Base-by-base conservation (phyloP, 2,797 vertebrate species). In the Alectoris magna region DNA sequence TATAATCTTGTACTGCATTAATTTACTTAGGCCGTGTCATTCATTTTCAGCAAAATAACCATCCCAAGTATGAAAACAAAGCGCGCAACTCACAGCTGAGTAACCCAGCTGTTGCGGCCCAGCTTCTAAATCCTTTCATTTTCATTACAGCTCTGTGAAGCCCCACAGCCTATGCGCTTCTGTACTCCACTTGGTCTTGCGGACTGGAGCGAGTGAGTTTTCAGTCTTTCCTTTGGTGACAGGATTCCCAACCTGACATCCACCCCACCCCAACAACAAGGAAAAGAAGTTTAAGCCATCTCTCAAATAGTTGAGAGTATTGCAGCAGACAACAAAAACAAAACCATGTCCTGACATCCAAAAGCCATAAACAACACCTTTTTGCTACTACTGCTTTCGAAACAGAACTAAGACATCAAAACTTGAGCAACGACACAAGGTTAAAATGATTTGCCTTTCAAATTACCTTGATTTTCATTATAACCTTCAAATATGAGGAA, bases 11-110 rank as follows among this genome's bases (percentile, higher is more conserved):
- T 78, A 43, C 23, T 29, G 51, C 7, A 17, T 24, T 78, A 75
- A 79, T 29, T 84, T 69, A 79, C 53, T 81, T 59, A 73, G 51
- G 64, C 53, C 68, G 24, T 21, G 27, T 44, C 86, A 69, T 17
- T 73, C 38, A 64, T 34, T 62, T 68, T 69, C 55, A 88, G 88
- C 64, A 91, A 89, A 93, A 83, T 60, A 92, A 68, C 46, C 39
- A 76, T 49, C n/a, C n/a, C 63, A 73, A 84, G 56, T 77, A 92
- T 10, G 68, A 92, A 79, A 89, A 87, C 22, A 84, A 84, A 82
- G 58, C 31, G 43, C 72, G 56, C 7, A 49, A 10, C 63, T 92
- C 64, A 91, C 53, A 87, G 72, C 36, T 43, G 39, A 93, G 34
- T 77, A 84, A 73, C 43, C 26, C 71, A 70, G 22, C 56, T 67